Conservation (phyloP, 2,113 vertebrate genomes). For the Lampris incognitus region DNA sequence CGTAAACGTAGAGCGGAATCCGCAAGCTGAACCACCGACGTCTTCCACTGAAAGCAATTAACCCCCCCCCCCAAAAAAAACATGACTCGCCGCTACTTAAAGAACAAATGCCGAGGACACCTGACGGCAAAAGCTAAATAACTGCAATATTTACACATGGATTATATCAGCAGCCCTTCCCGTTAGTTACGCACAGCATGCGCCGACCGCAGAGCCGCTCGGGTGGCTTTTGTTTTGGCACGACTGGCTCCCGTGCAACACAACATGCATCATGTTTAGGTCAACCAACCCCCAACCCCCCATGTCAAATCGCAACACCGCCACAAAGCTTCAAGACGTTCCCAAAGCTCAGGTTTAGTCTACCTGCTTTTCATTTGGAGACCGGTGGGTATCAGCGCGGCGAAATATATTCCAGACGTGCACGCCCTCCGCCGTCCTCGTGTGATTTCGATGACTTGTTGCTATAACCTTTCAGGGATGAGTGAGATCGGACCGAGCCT, state of each 20-base stretch:
- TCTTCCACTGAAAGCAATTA: too few species aligned
- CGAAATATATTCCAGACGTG: conserved; percentile 67
- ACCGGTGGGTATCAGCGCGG: conserved; percentile 32
- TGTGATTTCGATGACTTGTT: conserved; percentile 27
- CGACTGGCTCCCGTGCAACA: background rate
- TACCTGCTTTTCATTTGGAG: conserved; percentile 78
- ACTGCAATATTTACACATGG: too few species aligned
- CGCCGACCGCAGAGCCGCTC: background rate
- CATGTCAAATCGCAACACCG: background rate
- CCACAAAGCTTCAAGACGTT: background rate
- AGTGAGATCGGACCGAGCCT: conserved; percentile 7
- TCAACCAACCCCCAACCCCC: background rate
- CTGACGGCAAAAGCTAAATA: too few species aligned
- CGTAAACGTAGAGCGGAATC: conserved; percentile 35
- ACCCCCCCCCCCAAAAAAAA: too few species aligned
- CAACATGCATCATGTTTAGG: background rate
- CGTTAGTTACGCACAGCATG: background rate
- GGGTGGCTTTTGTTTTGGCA: background rate
- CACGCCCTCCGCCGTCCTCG: conserved; percentile 41
- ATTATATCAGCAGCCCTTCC: background rate
- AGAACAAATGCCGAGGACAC: too few species aligned
- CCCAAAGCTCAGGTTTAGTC: background rate
- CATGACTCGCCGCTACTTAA: too few species aligned
- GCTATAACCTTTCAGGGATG: conserved; percentile 4
- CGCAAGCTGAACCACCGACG: too few species aligned